Evolutionary conservation across 1,140 invertebrate genomes (phyloP).

Genomic region (Drosophila seguyi): DNA sequence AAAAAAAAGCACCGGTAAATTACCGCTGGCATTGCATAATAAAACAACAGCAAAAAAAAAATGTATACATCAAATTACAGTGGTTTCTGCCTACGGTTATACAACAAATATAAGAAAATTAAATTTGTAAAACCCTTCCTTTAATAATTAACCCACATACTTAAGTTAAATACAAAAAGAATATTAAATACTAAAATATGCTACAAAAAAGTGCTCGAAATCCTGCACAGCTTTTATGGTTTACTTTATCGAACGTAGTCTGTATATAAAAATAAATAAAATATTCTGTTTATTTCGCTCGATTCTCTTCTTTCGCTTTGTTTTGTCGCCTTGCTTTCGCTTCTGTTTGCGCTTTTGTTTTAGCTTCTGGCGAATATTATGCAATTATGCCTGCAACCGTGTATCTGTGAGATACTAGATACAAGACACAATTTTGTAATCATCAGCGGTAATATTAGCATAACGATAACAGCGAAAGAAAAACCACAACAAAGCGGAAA

Average conservation of each 20-base stretch:
- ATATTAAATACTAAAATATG: not conserved
- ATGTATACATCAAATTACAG: not conserved
- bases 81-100: not conserved
- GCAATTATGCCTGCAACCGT: slow-evolving; percentile 53
- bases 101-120: no score
- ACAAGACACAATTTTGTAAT: slow-evolving; percentile 35
- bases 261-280: slow-evolving; percentile 31
- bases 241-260: not conserved
- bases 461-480: slow-evolving; percentile 31
- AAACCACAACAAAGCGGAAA: slow-evolving; percentile 45
- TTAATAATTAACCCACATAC: no score
- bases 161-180: no score
- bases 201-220: not conserved
- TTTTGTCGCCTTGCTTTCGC: slow-evolving; percentile 60
- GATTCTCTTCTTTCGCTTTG: slow-evolving; percentile 42
- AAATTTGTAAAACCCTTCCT: no score
- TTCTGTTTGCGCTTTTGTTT: slow-evolving; percentile 1
- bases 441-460: slow-evolving; percentile 14
- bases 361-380: slow-evolving; percentile 55
- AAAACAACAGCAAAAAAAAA: slow-evolving; percentile 21
- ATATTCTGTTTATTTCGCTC: slow-evolving; percentile 20
- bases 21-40: slow-evolving; percentile 29
- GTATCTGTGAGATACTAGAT: slow-evolving; percentile 40
- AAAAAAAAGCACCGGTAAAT: slow-evolving; percentile 28
- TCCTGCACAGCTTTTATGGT: not conserved